Percentiles rank a stretch among this genome's conserved stretches.
Evolutionary conservation across 2,113 vertebrate species (phyloP).

Genomic region (Heterotis niloticus): DNA sequence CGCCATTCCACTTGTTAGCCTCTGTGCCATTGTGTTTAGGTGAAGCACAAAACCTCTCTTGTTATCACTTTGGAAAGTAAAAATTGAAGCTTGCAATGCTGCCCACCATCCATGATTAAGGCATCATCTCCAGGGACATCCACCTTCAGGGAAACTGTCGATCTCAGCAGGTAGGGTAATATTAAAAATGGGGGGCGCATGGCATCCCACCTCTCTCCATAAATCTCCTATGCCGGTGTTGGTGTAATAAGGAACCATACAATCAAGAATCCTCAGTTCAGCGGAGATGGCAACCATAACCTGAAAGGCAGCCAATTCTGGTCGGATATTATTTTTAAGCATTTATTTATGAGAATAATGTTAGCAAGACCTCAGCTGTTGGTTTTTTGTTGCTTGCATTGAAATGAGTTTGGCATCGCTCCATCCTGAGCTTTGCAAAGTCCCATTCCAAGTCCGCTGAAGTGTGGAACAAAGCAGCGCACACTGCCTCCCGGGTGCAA

Average conservation of each 20-base stretch:
- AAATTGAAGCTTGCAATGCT: constrained; percentile 75
- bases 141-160: constrained; percentile 72
- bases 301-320: constrained; percentile 37
- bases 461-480: constrained; percentile 9
- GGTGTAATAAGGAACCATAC: constrained; percentile 71
- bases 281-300: constrained; percentile 62
- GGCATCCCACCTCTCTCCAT: constrained; percentile 58
- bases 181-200: constrained; percentile 60
- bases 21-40: constrained; percentile 70
- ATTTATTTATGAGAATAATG: constrained; percentile 51
- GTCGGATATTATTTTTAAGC: constrained; percentile 19
- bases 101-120: constrained; percentile 73
- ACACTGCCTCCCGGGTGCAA: not conserved
- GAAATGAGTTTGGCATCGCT: constrained; percentile 25
- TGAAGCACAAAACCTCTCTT: constrained; percentile 79
- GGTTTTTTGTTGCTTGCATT: constrained; percentile 30
- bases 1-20: constrained; percentile 63
- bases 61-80: constrained; percentile 84
- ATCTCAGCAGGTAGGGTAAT: constrained; percentile 73
- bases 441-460: constrained; percentile 2
- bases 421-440: constrained; percentile 2
- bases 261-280: constrained; percentile 52
- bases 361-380: constrained; percentile 35
- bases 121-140: constrained; percentile 73
- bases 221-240: constrained; percentile 63